Conservation (phyloP, 2,113 vertebrate genomes). For the Myotis yumanensis region DNA sequence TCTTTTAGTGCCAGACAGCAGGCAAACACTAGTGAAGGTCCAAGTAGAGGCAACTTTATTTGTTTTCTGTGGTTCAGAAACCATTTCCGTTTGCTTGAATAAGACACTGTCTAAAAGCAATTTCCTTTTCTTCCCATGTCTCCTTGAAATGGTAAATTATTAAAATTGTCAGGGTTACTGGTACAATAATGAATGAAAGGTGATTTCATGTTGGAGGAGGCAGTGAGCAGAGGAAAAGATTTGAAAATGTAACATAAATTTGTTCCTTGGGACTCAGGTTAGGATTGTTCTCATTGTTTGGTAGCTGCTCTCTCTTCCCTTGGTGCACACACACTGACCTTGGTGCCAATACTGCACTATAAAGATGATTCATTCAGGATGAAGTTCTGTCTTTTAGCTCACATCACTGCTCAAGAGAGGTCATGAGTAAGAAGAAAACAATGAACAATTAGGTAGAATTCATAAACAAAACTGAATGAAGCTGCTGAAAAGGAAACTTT, state of each 20-base stretch:
- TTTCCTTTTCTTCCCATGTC: slow-evolving; percentile 62
- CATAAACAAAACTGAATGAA: background rate
- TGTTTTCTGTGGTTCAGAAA: slow-evolving; percentile 74
- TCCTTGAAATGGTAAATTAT: slow-evolving; percentile 69
- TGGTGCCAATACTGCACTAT: background rate
- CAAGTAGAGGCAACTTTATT: slow-evolving; percentile 73
- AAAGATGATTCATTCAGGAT: slow-evolving; percentile 38
- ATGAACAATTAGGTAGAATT: slow-evolving; percentile 24
- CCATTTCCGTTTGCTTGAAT: slow-evolving; percentile 75
- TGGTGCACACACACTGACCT: background rate
- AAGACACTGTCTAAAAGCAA: slow-evolving; percentile 72
- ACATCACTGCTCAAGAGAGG: slow-evolving; percentile 17
- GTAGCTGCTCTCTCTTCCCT: background rate
- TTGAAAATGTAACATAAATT: slow-evolving; percentile 37
- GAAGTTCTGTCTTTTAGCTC: slow-evolving; percentile 43
- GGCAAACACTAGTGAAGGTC: slow-evolving; percentile 61
- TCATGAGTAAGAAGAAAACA: slow-evolving; percentile 25
- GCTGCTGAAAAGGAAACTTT: background rate
- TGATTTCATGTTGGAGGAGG: slow-evolving; percentile 56
- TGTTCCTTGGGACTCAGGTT: slow-evolving; percentile 21
- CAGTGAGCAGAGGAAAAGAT: slow-evolving; percentile 4
- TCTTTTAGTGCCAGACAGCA: slow-evolving; percentile 69
- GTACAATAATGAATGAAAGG: slow-evolving; percentile 25
- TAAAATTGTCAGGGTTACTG: slow-evolving; percentile 51
- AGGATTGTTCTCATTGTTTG: background rate